Base-by-base conservation (phyloP, 2,888 invertebrate species). In the Andrena bucephala region DNA sequence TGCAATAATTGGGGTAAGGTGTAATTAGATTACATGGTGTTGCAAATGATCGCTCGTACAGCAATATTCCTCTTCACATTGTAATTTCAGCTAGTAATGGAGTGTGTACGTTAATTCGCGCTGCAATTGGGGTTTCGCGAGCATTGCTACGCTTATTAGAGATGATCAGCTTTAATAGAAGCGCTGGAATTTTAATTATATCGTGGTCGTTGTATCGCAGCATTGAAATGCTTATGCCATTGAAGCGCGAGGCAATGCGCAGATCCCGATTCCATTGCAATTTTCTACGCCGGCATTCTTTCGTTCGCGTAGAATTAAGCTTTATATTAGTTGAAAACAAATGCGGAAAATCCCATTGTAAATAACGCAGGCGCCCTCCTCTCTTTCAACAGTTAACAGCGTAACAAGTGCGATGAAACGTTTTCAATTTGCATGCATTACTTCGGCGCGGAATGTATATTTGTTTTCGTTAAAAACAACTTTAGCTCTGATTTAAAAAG, bases 81-180 rank as follows among this genome's bases (percentile, higher is more conserved):
- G 71, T 71, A 80, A 80, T 80, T 80, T 78, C 62, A 50, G 29
- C 31, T 62, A 33, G 69, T 71, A 72, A 78, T 67, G 67, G 66
- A 80, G 60, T 69, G 65, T 68, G 36, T 62, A 77, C 54, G 71
- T 48, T 67, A 78, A 78, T 67, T 60, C 78, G 48, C 10, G 67
- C 67, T 48, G 80, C 71, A 71, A 71, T 78, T 78, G 80, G 67
- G 70, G 70, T 80, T 80, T 70, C 78, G 78, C 13, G 70, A 59
- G 36, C 70, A 65, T 70, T 77, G 31, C 66, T 36, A 24, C 48
- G 70, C 66, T 69, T 79, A 77, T 69, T 77, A 77, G 70, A 71
- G 70, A 77, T 77, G 79, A 80, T 80, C 79, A 77, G 78, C 77
- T 80, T 80, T 77, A 80, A 80, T 57, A 62, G 71, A 54, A n/a